A percentile compares a stretch with the other conserved stretches of the same genome.
phyloP scores from a whole-genome alignment of 2,888 invertebrate genomes.

The Cheilosia scutellata region DNA sequence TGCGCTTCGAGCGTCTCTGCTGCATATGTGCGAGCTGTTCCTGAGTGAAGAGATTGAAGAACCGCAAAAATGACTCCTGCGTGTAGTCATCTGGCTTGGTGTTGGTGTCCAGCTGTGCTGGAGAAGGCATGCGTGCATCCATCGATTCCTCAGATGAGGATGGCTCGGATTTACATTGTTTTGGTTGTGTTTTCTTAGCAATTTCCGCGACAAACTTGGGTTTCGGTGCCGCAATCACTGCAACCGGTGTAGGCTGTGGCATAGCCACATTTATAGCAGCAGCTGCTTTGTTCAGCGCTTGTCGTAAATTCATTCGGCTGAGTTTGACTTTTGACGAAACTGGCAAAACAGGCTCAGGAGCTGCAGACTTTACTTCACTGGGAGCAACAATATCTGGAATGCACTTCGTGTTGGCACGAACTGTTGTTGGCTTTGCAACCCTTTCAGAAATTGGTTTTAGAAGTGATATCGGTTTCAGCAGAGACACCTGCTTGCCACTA shows the following conservation, averaged over 20 bases:
- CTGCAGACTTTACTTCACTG: conserved; percentile 31
- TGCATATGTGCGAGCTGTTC: conserved; percentile 80
- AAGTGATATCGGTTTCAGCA: conserved; percentile 43
- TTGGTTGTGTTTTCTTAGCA: conserved; percentile 46
- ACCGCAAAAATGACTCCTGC: conserved; percentile 81
- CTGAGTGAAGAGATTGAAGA: conserved; percentile 81
- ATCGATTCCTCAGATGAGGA: conserved; percentile 80
- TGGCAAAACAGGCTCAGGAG: conserved; percentile 49
- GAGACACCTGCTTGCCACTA: conserved; percentile 48
- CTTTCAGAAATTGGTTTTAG: conserved; percentile 76
- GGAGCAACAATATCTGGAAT: conserved; percentile 28
- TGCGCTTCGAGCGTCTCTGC: conserved; percentile 83
- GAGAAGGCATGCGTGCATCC: conserved; percentile 59
- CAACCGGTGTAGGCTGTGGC: conserved; percentile 61
- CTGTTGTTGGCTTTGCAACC: conserved; percentile 27
- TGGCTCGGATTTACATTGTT: conserved; percentile 72
- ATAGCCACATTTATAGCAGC: conserved; percentile 74
- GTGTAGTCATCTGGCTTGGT: conserved; percentile 79
- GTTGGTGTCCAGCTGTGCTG: conserved; percentile 70
- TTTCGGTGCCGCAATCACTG: conserved; percentile 2
- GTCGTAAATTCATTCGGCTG: conserved; percentile 81
- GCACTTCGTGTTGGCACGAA: conserved; percentile 16
- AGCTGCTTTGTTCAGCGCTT: conserved; percentile 82
- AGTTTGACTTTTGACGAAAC: conserved; percentile 79
- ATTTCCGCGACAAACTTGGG: conserved; percentile 5